Evolutionary conservation across 2,113 vertebrate genomes (phyloP), one percentile per base, ranked within the genome.

Genomic region (Willisornis vidua): DNA sequence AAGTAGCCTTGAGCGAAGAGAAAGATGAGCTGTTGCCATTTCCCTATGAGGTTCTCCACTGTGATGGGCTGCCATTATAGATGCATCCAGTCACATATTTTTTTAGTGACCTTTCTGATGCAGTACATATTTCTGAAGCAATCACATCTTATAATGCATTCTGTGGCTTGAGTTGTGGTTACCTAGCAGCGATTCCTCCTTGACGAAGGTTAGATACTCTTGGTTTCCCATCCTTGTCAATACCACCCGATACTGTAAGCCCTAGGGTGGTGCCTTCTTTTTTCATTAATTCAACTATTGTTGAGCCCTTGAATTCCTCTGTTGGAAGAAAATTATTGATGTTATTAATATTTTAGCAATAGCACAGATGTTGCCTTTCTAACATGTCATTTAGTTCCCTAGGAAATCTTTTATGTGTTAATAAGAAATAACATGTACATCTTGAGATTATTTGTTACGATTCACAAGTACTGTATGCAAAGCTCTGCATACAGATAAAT

Each of bases 211-310:
- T 99, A 41, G 99, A 99, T 14, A 99, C 99, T 82, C 99, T 98
- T 8, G 99, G 99, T 86, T 99, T 99, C 79, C 99, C 99, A 63
- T 99, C 99, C 93, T 99, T 99, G 97, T 99, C 99, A 6, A 99
- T 98, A 83, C 99, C 99, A 43, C 99, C 99, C 0, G 99, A 99
- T 16, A 99, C 99, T 0, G 99, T 99, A 93, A 99, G 98, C 11
- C 99, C 99, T 6, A 99, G 98, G 43, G 99, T 99, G 33, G 99
- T 99, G 55, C 99, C 99, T 97, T 99, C 99, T 97, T 99, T 99
- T 97, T 99, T 99, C 98, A 99, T 99, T 98, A 99, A 94, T 97
- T 99, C 99, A 91, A 99, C 99, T 91, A 99, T 96, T 12, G 99
- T 99, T 91, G 98, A 99, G 93, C 99, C 99, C 94, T 99, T 99